Conservation (phyloP, 2,888 invertebrate genomes). For the Ochropleura plecta region DNA sequence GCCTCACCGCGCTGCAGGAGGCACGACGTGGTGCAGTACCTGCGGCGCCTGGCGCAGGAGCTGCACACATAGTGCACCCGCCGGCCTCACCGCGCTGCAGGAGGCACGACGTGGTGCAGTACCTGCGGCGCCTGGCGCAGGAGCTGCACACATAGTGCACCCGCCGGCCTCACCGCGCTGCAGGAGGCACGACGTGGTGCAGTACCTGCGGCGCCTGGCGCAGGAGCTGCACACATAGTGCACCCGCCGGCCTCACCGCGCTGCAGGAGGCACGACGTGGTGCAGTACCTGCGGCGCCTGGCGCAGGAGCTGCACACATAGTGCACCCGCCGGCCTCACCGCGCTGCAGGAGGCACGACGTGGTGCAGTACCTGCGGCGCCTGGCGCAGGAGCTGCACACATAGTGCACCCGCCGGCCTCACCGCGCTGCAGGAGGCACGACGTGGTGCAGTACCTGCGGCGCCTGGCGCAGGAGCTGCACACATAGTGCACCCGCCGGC, state of each 20-base stretch:
- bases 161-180: conserved; percentile 91
- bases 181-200: conserved; percentile 90
- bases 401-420: conserved; percentile 89
- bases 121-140: conserved; percentile 67
- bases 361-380: conserved; percentile 79
- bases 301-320: conserved; percentile 37
- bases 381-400: conserved; percentile 52
- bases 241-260: conserved; percentile 91
- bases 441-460: conserved; percentile 84
- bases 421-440: conserved; percentile 90
- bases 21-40: conserved; percentile 85
- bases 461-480: conserved; percentile 50
- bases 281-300: conserved; percentile 73
- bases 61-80: too few relatives aligned
- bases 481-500: too few relatives aligned
- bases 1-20: conserved; percentile 91
- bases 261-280: conserved; percentile 88
- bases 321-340: conserved; percentile 90
- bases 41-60: conserved; percentile 61
- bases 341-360: conserved; percentile 89
- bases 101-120: conserved; percentile 86
- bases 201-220: conserved; percentile 71
- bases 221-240: conserved; percentile 30
- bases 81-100: conserved; percentile 91
- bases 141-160: too few relatives aligned